Base-by-base conservation (phyloP, 2,113 vertebrate genomes). In the Notiomystis cincta region DNA sequence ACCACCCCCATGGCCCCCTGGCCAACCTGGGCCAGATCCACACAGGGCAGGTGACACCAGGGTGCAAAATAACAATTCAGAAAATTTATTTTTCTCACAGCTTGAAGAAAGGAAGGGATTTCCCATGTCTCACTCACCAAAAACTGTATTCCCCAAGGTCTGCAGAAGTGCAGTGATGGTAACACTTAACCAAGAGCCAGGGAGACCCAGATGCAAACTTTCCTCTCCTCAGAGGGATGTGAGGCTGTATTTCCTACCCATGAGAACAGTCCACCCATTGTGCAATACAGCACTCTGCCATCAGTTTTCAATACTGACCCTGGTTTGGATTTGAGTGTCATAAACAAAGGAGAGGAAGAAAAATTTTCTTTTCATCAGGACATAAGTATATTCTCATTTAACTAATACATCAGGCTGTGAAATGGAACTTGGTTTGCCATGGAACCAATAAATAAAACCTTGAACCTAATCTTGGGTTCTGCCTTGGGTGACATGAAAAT, bases 1-100 rank as follows among this genome's bases (percentile, higher is more conserved):
- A 5, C 28, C 48, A 22, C 25, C 10, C n/a, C 31, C 67, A 15
- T 0, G 1, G 53, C 33, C 10, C 2, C 0, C 18, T n/a, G 35
- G 70, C 9, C 30, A 70, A 3, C 16, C 25, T 0, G 0, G 21
- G 54, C 17, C 44, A 78, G 24, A 58, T 37, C 28, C 10, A 2
- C 31, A 45, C 4, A 11, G 24, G 25, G 35, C 10, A 48, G 21
- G 58, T 58, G 48, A 54, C 38, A 62, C 1, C 0, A 1, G 15
- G 48, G 14, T 65, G 67, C 20, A 67, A 93, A 88, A 81, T 4
- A 57, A 62, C 14, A 51, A 62, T 22, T 47, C 33, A 31, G 21
- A 51, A 57, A 44, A 67, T 47, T 3, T 1, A 5, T 61, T 81
- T 47, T 72, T 76, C 50, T 57, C 37, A 71, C 4, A 51, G 30